These are phyloP conservation scores for Fregata magnificens DNA, from an alignment of 2,113 vertebrate genomes.

Conservation along the genomic window DNA sequence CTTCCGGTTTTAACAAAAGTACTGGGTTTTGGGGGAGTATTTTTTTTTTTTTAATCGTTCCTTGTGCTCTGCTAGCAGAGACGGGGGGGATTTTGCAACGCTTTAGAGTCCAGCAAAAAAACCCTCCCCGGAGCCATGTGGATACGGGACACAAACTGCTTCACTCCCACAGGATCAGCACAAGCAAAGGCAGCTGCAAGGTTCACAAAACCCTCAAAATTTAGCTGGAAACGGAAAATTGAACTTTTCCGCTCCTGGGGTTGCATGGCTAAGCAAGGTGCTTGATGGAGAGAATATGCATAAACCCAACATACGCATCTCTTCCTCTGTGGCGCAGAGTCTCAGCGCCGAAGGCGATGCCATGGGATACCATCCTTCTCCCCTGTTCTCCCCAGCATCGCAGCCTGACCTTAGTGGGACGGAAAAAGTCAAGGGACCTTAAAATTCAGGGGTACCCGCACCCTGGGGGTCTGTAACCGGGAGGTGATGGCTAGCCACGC, in stretches of 20 bases:
- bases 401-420: background rate
- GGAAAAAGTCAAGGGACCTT: background rate
- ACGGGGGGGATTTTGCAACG: background rate
- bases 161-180: rapidly evolving
- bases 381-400: rapidly evolving
- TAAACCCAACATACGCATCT: background rate
- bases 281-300: background rate
- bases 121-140: rapidly evolving
- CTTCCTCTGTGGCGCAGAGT: background rate
- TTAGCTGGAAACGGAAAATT: background rate
- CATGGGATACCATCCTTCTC: no score
- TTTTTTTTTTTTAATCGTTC: background rate
- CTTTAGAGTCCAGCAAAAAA: background rate
- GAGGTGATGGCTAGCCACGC: background rate
- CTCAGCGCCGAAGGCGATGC: background rate
- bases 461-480: background rate
- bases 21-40: background rate
- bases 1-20: background rate
- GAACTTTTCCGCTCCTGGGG: background rate
- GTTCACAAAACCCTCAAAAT: background rate
- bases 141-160: background rate
- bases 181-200: background rate
- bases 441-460: background rate
- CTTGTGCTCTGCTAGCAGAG: background rate
- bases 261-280: background rate